Conservation (phyloP, 1,140 invertebrate species). For the Pissodes strobi region DNA sequence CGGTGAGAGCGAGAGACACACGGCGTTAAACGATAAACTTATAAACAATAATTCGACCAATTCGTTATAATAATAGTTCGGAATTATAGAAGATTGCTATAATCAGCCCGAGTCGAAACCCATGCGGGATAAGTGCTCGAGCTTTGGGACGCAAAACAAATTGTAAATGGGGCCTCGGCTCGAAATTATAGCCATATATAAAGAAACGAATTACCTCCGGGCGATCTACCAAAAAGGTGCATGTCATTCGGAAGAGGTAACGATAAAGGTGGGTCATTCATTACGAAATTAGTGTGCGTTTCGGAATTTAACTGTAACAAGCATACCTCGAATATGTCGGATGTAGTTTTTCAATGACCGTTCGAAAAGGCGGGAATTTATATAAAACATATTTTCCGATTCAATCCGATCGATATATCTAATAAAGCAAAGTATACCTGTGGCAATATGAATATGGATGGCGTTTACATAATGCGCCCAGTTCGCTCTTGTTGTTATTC, state of each 20-base stretch:
- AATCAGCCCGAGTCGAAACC: slow-evolving; percentile 7
- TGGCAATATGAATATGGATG: slow-evolving; percentile 18
- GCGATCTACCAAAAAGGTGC: slow-evolving; percentile 7
- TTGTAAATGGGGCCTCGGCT: slow-evolving; percentile 27
- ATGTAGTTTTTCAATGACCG: no score
- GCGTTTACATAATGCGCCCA: slow-evolving; percentile 15
- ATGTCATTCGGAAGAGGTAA: no score
- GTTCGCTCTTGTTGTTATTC: slow-evolving; percentile 18
- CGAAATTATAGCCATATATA: slow-evolving; percentile 21
- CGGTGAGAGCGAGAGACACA: background rate
- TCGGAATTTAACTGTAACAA: slow-evolving; percentile 5
- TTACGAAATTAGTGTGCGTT: no score
- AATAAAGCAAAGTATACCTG: slow-evolving; percentile 8
- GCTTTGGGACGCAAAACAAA: slow-evolving; percentile 29
- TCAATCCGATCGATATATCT: background rate
- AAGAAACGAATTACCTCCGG: background rate
- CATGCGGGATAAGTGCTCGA: slow-evolving; percentile 3
- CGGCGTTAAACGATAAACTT: slow-evolving; percentile 29
- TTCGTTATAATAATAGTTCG: slow-evolving; percentile 34
- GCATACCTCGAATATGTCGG: background rate
- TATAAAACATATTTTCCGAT: no score
- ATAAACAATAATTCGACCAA: slow-evolving; percentile 41
- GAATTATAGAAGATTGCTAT: slow-evolving; percentile 36
- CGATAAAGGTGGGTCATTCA: no score
- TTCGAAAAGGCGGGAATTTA: no score